phyloP scores from a whole-genome alignment of 1,140 invertebrate genomes.

The Trachymyrmex cornetzi region DNA sequence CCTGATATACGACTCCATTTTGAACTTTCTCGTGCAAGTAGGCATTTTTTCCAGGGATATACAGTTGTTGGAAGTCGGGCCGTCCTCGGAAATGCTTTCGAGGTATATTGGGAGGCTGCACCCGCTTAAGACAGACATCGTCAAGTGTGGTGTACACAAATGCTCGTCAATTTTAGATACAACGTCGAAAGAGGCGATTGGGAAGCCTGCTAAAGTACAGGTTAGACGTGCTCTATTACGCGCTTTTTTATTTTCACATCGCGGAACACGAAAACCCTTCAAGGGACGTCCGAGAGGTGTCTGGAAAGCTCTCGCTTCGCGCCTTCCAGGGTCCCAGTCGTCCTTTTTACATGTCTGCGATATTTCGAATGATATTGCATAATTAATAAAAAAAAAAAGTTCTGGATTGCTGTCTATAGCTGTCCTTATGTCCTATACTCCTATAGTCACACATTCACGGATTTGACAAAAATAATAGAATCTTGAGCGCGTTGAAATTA shows the following conservation, averaged over 20 bases:
- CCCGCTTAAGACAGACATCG: constrained; percentile 43
- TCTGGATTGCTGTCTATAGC: neutral
- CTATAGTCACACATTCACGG: neutral
- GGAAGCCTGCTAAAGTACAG: constrained; percentile 81
- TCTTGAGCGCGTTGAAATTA: neutral
- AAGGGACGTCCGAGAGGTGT: neutral
- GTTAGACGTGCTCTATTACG: constrained; percentile 76
- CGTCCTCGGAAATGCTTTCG: constrained; percentile 60
- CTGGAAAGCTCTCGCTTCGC: neutral
- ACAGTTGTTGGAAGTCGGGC: neutral
- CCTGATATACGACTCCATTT: constrained; percentile 58
- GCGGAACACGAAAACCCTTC: neutral
- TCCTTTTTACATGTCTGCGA: neutral
- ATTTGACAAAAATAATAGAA: neutral
- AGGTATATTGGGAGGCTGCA: constrained; percentile 61
- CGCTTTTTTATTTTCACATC: constrained; percentile 14
- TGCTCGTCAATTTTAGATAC: constrained; percentile 79
- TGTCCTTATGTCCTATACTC: too few species aligned
- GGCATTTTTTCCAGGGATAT: neutral
- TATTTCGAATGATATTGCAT: neutral
- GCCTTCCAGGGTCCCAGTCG: neutral
- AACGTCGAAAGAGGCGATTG: constrained; percentile 72
- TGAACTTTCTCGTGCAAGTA: constrained; percentile 25
- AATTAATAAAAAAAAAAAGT: neutral
- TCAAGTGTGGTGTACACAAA: constrained; percentile 69